Percentiles rank a stretch among this genome's conserved stretches.
These are phyloP conservation scores for Nixonia krombeini DNA, from an alignment of 1,140 invertebrate genomes.

Conservation along the genomic window DNA sequence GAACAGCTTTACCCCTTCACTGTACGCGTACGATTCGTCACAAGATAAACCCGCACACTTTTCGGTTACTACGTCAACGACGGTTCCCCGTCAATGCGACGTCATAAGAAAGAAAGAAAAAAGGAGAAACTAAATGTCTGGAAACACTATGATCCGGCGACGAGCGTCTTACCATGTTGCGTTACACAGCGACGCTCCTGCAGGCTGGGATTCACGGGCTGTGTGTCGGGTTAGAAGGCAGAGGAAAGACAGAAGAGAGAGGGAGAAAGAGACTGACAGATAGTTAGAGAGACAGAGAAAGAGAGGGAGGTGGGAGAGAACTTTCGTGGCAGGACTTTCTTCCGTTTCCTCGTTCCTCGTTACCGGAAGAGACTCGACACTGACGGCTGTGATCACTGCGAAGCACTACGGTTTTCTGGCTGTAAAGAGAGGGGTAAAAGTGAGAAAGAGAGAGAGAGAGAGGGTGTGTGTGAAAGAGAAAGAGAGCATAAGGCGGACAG, in stretches of 20 bases:
- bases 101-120: neutral
- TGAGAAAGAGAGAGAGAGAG: constrained; percentile 27
- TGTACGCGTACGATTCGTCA: too few species aligned
- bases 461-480: neutral
- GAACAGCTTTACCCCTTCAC: too few species aligned
- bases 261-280: constrained; percentile 5
- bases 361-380: constrained; percentile 38
- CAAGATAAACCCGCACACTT: neutral
- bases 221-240: too few species aligned
- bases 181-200: neutral
- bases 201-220: neutral
- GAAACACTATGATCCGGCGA: neutral
- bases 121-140: neutral
- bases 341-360: constrained; percentile 12
- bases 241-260: constrained; percentile 4
- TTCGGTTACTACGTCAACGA: too few species aligned
- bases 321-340: neutral
- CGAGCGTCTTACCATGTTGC: constrained; percentile 34
- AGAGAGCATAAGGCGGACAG: neutral
- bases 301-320: constrained; percentile 4
- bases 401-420: constrained; percentile 52
- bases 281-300: constrained; percentile 12
- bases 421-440: constrained; percentile 41
- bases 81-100: too few species aligned
- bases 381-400: constrained; percentile 63